Percentiles rank a stretch among this genome's conserved stretches.
Evolutionary conservation across 64 coral and sea anemone species (phyloP).

Genomic region (Porites lutea): DNA sequence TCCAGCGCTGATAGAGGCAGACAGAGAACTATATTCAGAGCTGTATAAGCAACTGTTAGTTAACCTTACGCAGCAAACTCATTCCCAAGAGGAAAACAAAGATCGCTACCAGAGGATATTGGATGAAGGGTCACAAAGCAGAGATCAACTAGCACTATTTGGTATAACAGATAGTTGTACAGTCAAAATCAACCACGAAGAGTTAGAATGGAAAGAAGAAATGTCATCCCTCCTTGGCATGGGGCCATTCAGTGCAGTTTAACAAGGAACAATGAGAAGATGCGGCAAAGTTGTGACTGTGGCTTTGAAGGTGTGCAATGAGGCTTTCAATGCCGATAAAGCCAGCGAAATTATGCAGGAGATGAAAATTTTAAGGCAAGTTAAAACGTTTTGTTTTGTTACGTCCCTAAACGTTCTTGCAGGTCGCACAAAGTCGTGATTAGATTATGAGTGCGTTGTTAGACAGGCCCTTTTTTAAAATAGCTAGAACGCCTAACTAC

Average conservation of each 20-base stretch:
- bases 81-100: not conserved
- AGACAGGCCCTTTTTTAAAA: no score
- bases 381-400: no score
- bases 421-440: no score
- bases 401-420: no score
- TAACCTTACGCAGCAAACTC: not conserved
- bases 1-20: slow-evolving; percentile 2
- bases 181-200: not conserved
- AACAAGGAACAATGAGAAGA: not conserved
- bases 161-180: not conserved
- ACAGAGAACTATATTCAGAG: not conserved
- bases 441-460: no score
- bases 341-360: not conserved
- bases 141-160: not conserved
- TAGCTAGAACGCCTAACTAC: no score
- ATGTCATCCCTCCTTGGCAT: not conserved
- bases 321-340: not conserved
- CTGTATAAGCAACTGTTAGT: no score
- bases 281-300: not conserved
- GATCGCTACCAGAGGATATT: not conserved
- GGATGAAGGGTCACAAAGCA: not conserved
- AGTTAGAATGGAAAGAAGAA: not conserved
- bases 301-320: not conserved
- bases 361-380: slow-evolving; percentile 23
- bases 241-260: not conserved